Conservation (phyloP, 2,888 invertebrate species). For the Galerucella calmariensis region DNA sequence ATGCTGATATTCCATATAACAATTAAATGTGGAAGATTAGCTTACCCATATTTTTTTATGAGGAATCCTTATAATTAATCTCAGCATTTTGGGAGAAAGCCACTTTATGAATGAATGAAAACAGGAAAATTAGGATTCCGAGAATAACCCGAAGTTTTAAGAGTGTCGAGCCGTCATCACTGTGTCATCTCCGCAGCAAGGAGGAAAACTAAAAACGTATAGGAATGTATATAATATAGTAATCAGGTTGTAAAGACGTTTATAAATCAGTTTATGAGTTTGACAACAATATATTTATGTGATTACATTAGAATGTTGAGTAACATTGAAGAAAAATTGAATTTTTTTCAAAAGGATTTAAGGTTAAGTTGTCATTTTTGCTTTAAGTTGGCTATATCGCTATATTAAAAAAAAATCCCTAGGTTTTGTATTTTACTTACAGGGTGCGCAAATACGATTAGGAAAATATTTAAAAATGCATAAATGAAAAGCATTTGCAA, state of each 20-base stretch:
- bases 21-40: neutral
- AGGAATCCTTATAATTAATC: slow-evolving; percentile 54
- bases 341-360: neutral
- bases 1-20: slow-evolving; percentile 22
- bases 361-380: slow-evolving; percentile 14
- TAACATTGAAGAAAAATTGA: neutral
- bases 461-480: neutral
- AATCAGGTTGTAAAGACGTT: neutral
- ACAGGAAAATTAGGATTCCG: slow-evolving; percentile 40
- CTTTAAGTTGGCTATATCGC: slow-evolving; percentile 32
- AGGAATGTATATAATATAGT: neutral
- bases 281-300: neutral
- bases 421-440: slow-evolving; percentile 14
- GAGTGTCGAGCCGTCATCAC: slow-evolving; percentile 50
- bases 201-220: neutral
- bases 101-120: slow-evolving; percentile 47
- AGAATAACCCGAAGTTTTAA: slow-evolving; percentile 43
- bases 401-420: slow-evolving; percentile 29
- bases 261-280: neutral
- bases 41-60: slow-evolving; percentile 57
- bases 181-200: slow-evolving; percentile 31
- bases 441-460: neutral
- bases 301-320: neutral
- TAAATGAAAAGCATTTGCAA: neutral
- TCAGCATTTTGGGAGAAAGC: slow-evolving; percentile 59